Evolutionary conservation across 2,797 vertebrate genomes (phyloP).

Genomic region (Neosilurus hyrtlii): DNA sequence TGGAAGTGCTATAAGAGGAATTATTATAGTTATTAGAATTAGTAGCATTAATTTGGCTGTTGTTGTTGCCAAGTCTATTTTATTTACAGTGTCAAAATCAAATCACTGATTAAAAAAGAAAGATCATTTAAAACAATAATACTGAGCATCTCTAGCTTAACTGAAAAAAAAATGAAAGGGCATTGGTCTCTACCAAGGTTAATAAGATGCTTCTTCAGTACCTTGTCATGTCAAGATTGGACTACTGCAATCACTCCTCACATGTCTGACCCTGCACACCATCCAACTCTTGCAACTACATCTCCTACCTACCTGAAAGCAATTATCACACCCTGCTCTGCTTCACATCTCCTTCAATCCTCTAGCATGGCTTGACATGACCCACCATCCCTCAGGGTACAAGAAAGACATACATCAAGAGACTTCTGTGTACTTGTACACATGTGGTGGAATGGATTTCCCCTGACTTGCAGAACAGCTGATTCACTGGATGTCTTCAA

Average conservation of each 20-base stretch:
- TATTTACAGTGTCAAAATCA: not conserved
- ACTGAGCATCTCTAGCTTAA: not conserved
- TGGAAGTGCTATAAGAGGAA: too few species aligned
- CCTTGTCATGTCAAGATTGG: not conserved
- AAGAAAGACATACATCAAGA: slow-evolving; percentile 12
- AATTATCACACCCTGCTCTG: slow-evolving; percentile 12
- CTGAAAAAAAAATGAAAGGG: not conserved
- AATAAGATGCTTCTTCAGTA: not conserved
- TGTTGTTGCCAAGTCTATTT: not conserved
- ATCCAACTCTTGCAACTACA: not conserved
- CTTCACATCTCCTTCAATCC: not conserved
- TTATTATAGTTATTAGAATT: not conserved
- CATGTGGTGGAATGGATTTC: slow-evolving; percentile 1
- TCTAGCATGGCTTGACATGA: slow-evolving; percentile 9
- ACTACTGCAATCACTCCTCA: not conserved
- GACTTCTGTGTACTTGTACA: slow-evolving; percentile 33
- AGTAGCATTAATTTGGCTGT: not conserved
- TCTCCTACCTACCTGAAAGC: not conserved
- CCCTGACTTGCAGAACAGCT: slow-evolving; percentile 17
- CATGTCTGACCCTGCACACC: slow-evolving; percentile 2
- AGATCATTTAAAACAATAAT: not conserved
- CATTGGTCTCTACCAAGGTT: not conserved
- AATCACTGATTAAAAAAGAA: not conserved
- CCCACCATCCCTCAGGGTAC: not conserved
- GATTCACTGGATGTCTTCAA: slow-evolving; percentile 19